These are phyloP conservation scores for Tipula vernalis DNA, from an alignment of 2,888 invertebrate genomes.

Conservation along the genomic window DNA sequence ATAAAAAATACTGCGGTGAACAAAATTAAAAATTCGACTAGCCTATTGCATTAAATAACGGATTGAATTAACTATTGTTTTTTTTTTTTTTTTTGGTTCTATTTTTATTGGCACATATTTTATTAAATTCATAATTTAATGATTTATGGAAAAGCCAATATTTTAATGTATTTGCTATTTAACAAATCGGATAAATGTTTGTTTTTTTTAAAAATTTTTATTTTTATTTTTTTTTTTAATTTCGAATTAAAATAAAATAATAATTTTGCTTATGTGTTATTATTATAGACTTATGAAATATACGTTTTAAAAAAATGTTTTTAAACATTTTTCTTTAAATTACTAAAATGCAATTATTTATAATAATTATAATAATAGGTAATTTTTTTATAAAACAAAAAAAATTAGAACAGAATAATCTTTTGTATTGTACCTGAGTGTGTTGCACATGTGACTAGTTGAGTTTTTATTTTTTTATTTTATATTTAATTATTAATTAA, in stretches of 20 bases:
- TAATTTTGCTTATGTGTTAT: not conserved
- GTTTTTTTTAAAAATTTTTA: not conserved
- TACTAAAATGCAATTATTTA: not conserved
- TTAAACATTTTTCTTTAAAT: not conserved
- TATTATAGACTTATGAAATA: not conserved
- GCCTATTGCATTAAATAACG: constrained; percentile 4
- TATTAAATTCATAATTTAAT: not conserved
- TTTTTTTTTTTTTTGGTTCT: too few species aligned
- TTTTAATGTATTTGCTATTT: not conserved
- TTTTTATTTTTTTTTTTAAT: not conserved
- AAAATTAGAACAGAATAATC: constrained; percentile 15
- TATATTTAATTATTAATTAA: constrained; percentile 1
- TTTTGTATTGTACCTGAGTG: constrained; percentile 24
- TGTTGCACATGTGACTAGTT: constrained; percentile 25
- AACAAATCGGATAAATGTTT: constrained; percentile 4
- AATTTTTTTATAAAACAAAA: constrained; percentile 11
- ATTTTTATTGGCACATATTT: not conserved
- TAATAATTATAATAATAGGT: not conserved
- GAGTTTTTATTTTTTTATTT: constrained; percentile 18
- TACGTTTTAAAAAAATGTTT: not conserved
- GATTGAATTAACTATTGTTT: not conserved
- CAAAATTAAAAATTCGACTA: constrained; percentile 4
- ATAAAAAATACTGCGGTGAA: not conserved
- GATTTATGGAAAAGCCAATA: not conserved
- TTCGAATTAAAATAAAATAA: not conserved